These are phyloP conservation scores for Vanessa cardui DNA, from an alignment of 2,888 invertebrate species.

Conservation along the genomic window DNA sequence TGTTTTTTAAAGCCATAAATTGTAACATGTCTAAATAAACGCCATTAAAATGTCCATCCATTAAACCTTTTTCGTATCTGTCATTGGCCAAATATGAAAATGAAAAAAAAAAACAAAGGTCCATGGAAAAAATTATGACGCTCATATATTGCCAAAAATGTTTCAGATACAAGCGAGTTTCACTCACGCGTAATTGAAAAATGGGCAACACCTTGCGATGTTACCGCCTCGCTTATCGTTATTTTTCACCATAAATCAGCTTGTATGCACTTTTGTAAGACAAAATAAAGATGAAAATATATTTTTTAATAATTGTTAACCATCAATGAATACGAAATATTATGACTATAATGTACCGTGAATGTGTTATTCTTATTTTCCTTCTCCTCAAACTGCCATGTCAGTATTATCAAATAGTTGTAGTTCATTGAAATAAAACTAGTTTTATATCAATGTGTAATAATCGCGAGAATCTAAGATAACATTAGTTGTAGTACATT, in stretches of 20 bases:
- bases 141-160: slow-evolving; percentile 59
- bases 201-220: slow-evolving; percentile 68
- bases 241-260: slow-evolving; percentile 43
- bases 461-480: too few relatives aligned
- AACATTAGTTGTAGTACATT: too few relatives aligned
- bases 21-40: neutral
- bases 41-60: slow-evolving; percentile 7
- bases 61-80: slow-evolving; percentile 3
- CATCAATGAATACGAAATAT: too few relatives aligned
- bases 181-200: slow-evolving; percentile 67
- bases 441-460: too few relatives aligned
- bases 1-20: neutral
- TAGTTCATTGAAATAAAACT: too few relatives aligned
- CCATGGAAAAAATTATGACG: slow-evolving; percentile 29
- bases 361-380: too few relatives aligned
- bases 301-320: neutral
- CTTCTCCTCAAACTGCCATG: too few relatives aligned
- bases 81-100: slow-evolving; percentile 11
- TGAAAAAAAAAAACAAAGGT: slow-evolving; percentile 1
- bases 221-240: slow-evolving; percentile 50
- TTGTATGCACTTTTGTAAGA: slow-evolving; percentile 25
- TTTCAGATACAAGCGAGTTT: slow-evolving; percentile 55
- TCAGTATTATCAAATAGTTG: too few relatives aligned
- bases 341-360: too few relatives aligned
- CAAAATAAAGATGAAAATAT: slow-evolving; percentile 15